phyloP scores from a whole-genome alignment of 2,888 invertebrate genomes.

The Uropetala carovei region DNA sequence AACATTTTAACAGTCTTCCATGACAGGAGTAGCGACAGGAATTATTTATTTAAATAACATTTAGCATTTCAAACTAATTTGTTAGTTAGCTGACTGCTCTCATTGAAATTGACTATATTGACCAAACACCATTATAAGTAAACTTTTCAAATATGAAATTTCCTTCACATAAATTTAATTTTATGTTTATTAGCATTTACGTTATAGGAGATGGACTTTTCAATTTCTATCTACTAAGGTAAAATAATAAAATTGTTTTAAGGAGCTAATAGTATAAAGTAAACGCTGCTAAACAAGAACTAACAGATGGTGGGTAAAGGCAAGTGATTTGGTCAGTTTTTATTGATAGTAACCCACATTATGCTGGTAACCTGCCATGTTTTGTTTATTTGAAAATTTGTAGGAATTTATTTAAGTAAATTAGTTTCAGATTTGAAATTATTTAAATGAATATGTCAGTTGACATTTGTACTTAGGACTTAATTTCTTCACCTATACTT shows the following conservation, averaged over 20 bases:
- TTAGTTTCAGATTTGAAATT: not conserved
- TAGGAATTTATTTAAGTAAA: constrained; percentile 11
- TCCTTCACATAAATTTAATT: not conserved
- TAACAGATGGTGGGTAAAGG: constrained; percentile 64
- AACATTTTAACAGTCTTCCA: not conserved
- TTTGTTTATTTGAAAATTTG: not conserved
- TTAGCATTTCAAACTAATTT: not conserved
- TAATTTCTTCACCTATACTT: constrained; percentile 25
- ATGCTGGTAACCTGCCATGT: not conserved
- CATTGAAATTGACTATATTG: constrained; percentile 21
- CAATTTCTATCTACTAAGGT: not conserved
- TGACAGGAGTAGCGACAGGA: not conserved
- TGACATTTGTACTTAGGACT: not conserved
- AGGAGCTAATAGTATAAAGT: not conserved
- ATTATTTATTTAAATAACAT: not conserved
- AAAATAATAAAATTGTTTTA: not conserved
- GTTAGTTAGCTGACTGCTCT: not conserved
- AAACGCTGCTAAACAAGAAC: constrained; percentile 58
- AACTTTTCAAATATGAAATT: too few species aligned
- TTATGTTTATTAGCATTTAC: not conserved
- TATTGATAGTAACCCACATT: not conserved
- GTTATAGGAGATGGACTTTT: not conserved
- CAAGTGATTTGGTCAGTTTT: constrained; percentile 59
- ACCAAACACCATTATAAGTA: not conserved
- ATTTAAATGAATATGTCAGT: not conserved